Conservation (phyloP, 2,797 vertebrate genomes). For the Gambusia yucatana region DNA sequence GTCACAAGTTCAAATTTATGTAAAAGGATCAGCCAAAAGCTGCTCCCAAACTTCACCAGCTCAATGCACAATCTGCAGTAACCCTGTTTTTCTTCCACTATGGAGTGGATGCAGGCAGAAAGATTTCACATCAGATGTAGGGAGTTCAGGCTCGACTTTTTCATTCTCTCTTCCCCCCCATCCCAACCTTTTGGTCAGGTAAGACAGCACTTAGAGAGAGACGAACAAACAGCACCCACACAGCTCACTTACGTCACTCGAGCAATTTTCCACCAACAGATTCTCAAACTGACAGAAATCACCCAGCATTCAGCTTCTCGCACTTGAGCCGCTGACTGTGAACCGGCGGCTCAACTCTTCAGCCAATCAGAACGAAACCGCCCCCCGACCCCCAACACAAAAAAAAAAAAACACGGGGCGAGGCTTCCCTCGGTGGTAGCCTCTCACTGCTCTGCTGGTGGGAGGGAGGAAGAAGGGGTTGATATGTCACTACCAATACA, state of each 20-base stretch:
- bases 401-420: not conserved
- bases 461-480: constrained; percentile 4
- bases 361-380: constrained; percentile 35
- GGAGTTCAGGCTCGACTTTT: constrained; percentile 1
- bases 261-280: constrained; percentile 61
- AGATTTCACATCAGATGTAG: constrained; percentile 9
- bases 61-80: constrained; percentile 15
- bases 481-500: constrained; percentile 61
- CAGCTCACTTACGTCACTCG: constrained; percentile 53
- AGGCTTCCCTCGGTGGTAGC: constrained; percentile 34
- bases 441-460: constrained; percentile 24
- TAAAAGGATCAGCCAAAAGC: constrained; percentile 41
- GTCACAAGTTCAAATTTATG: constrained; percentile 40
- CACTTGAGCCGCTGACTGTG: not conserved
- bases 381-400: no score
- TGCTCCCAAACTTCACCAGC: constrained; percentile 24
- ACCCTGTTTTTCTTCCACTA: constrained; percentile 4
- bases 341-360: constrained; percentile 27
- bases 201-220: constrained; percentile 35
- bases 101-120: constrained; percentile 5
- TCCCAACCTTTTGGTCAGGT: constrained; percentile 52
- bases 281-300: constrained; percentile 51
- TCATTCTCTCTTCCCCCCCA: not conserved
- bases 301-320: constrained; percentile 31
- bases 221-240: constrained; percentile 67